These are phyloP conservation scores for Leucoraja erinaceus DNA, from an alignment of 2,113 vertebrate genomes.

Conservation along the genomic window DNA sequence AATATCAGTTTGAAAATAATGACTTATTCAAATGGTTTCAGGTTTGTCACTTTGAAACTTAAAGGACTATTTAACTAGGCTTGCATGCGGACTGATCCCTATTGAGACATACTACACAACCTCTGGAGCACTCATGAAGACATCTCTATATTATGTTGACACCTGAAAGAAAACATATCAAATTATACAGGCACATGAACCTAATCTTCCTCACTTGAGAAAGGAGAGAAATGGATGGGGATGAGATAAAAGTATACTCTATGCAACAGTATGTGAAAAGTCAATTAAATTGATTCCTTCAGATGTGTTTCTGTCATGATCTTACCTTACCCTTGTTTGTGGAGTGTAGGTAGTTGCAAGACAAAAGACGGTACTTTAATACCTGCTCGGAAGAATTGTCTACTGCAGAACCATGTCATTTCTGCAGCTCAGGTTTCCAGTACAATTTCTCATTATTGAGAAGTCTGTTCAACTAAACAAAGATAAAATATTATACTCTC, in stretches of 20 bases:
- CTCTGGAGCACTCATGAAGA: conserved; percentile 1
- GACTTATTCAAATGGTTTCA: conserved; percentile 27
- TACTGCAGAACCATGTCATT: background rate
- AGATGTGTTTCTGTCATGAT: background rate
- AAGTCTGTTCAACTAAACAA: background rate
- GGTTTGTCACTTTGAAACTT: conserved; percentile 3
- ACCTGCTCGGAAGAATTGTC: background rate
- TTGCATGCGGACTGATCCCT: background rate
- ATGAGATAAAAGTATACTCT: background rate
- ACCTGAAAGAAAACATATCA: background rate
- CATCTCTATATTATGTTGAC: conserved; percentile 14
- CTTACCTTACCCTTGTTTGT: background rate
- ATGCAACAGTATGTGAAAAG: background rate
- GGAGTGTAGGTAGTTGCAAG: background rate
- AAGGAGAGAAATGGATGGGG: background rate
- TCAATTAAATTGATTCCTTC: background rate
- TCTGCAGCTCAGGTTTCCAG: background rate
- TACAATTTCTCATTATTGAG: background rate
- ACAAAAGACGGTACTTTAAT: background rate
- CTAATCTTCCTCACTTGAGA: background rate
- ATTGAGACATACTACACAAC: background rate
- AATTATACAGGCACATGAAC: background rate
- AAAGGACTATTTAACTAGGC: background rate
- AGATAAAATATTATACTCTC: background rate
- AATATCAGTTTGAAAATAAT: conserved; percentile 1